Base-by-base conservation (phyloP, 2,113 vertebrate species). In the Clarias magur region DNA sequence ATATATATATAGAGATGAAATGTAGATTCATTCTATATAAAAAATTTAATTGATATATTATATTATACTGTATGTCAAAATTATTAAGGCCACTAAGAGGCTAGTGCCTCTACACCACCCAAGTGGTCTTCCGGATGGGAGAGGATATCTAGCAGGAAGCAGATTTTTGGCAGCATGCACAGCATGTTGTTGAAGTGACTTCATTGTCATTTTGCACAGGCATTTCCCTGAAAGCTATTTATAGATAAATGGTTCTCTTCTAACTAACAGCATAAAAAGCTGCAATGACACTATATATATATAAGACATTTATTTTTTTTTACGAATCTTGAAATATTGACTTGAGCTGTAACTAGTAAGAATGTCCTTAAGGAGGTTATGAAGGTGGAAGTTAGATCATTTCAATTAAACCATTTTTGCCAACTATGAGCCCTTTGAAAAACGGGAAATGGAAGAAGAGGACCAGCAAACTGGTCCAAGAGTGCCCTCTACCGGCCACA, bases 201-300 rank as follows among this genome's bases (percentile, higher is more conserved):
- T 81, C 79, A 60, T 81, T 81, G 79, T 81, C 30, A 81, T 62
- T 80, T 81, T 81, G 27, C 79, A 62, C 30, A 62, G 79, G 57
- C 57, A 62, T 81, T 81, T 81, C 62, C 79, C 57, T 81, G 79
- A 62, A 23, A 81, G 11, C 19, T 81, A 62, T 81, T 34, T 62
- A 81, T 81, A 81, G 57, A 38, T 25, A 60, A 6, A 59, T 34
- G 56, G 9, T 60, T 60, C 27, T 38, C 17, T 60, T 60, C 27
- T 38, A 59, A 80, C 53, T 54, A 80, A 80, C n/a, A 56, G 25
- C 15, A 53, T 56, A n/a, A 78, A 56, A 5, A 76, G 23, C 42
- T n/a, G 72, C 53, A 54, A 13, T 16, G 5, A 57, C 13, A 27
- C 9, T 57, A 30, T 57, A 30, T 79, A 25, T 57, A n/a, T 38